Evolutionary conservation across 2,113 vertebrate species (phyloP).

Genomic region (Irena cyanogastra): DNA sequence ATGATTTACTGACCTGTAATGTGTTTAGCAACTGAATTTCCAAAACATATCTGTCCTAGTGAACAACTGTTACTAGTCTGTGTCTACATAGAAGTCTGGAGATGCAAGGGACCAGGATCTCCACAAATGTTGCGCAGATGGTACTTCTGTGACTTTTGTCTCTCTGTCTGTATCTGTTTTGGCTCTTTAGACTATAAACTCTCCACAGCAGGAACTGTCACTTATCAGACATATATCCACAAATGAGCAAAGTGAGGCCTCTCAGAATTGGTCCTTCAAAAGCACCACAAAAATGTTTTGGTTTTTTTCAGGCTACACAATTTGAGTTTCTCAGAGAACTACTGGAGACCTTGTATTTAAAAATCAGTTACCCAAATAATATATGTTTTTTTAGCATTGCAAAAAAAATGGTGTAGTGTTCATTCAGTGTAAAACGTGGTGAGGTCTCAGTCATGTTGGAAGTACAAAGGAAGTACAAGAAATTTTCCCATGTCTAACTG

Average conservation of each 20-base stretch:
- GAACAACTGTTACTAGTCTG: neutral
- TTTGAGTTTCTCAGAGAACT: neutral
- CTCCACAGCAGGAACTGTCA: neutral
- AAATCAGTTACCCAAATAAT: neutral
- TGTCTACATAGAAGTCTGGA: neutral
- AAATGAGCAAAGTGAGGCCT: neutral
- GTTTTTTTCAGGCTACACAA: neutral
- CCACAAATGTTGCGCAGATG: neutral
- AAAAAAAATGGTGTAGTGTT: rapidly evolving
- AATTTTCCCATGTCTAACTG: neutral
- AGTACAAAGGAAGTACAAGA: neutral
- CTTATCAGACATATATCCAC: neutral
- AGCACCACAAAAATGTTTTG: neutral
- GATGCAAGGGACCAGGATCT: neutral
- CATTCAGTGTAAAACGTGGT: neutral
- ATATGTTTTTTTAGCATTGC: neutral
- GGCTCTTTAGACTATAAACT: neutral
- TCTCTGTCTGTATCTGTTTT: neutral
- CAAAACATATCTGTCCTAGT: neutral
- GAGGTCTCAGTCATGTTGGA: neutral
- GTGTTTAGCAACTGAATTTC: neutral
- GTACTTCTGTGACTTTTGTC: neutral
- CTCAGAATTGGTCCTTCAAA: neutral
- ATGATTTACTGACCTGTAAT: neutral
- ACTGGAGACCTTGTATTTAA: neutral